phyloP scores from a whole-genome alignment of 2,113 vertebrate genomes.

The Vulpes lagopus region DNA sequence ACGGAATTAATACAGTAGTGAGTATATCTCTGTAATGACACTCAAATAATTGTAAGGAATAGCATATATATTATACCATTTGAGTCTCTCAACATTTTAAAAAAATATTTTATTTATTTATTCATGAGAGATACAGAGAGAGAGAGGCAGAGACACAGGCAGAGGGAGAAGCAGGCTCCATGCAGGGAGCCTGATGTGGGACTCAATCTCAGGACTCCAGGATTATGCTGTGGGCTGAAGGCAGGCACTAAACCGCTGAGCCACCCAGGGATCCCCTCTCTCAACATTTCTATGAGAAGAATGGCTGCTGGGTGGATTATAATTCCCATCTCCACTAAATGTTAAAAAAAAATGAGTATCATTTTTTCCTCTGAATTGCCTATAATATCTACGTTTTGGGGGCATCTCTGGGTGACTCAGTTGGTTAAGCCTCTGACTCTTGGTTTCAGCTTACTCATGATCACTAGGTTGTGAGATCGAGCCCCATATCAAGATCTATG shows the following conservation, averaged over 20 bases:
- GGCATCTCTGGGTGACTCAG: not conserved
- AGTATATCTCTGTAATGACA: not conserved
- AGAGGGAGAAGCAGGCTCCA: too few species aligned
- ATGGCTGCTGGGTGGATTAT: not conserved
- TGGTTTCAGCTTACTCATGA: not conserved
- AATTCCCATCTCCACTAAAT: not conserved
- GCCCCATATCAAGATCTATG: not conserved
- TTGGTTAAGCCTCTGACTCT: not conserved
- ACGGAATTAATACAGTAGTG: not conserved
- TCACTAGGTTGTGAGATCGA: not conserved
- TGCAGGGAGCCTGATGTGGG: too few species aligned
- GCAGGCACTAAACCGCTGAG: too few species aligned
- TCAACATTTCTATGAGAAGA: slow-evolving; percentile 44
- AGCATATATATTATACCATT: slow-evolving; percentile 21
- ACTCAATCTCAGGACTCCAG: too few species aligned
- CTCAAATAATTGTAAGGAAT: not conserved
- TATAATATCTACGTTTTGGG: not conserved
- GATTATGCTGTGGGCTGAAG: too few species aligned
- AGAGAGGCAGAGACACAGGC: too few species aligned
- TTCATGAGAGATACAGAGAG: too few species aligned
- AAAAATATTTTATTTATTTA: too few species aligned
- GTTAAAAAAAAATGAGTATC: not conserved
- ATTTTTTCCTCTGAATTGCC: slow-evolving; percentile 50
- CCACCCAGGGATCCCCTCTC: not conserved
- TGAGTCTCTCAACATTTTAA: slow-evolving; percentile 11